Evolutionary conservation across 2,888 invertebrate genomes (phyloP).

Genomic region (Protonemura montana): DNA sequence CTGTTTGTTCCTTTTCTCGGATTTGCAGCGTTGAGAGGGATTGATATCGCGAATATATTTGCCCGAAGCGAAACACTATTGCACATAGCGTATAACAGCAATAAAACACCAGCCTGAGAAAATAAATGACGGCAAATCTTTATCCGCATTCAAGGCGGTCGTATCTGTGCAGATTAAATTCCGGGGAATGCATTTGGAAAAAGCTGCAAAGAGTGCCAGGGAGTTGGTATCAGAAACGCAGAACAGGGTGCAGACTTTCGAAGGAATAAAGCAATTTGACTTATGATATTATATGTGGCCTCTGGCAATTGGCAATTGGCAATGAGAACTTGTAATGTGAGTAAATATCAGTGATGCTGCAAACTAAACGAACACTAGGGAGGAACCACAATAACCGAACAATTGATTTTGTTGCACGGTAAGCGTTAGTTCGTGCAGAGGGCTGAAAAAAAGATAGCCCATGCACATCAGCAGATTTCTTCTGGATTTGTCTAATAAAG

Average conservation of each 20-base stretch:
- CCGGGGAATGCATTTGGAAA: neutral
- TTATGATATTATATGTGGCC: neutral
- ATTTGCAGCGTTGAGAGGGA: no score
- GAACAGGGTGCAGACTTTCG: no score
- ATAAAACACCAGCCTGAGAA: no score
- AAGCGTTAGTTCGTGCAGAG: neutral
- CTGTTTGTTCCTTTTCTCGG: no score
- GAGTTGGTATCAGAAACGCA: neutral
- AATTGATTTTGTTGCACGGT: neutral
- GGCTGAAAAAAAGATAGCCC: neutral
- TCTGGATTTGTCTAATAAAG: neutral
- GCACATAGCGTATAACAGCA: no score
- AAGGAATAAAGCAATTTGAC: conserved; percentile 2
- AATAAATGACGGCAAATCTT: no score
- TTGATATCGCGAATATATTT: no score
- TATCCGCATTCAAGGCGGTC: no score
- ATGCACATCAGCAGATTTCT: neutral
- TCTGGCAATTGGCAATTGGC: neutral
- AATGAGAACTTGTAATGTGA: neutral
- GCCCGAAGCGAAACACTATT: no score
- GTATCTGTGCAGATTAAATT: neutral
- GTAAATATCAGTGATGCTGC: neutral
- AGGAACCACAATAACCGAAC: neutral
- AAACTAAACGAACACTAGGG: neutral
- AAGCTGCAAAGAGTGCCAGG: neutral